Evolutionary conservation across 2,888 invertebrate genomes (phyloP).

Genomic region (Cantharis rustica): DNA sequence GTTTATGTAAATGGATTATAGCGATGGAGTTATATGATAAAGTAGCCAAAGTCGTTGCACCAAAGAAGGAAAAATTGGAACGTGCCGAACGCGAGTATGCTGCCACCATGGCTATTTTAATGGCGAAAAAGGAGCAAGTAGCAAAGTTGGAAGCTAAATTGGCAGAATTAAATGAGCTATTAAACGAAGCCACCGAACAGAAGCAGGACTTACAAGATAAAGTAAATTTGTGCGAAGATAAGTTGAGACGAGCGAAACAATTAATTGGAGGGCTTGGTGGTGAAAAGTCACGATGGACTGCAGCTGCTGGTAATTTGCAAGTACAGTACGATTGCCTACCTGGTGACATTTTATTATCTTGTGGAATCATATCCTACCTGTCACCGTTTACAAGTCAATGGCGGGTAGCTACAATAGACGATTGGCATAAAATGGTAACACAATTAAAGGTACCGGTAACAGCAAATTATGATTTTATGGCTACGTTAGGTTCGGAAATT

Average conservation of each 20-base stretch:
- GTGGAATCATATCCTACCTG: slow-evolving; percentile 87
- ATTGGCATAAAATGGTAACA: slow-evolving; percentile 72
- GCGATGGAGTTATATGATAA: slow-evolving; percentile 89
- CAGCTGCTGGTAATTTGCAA: slow-evolving; percentile 76
- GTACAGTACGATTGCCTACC: slow-evolving; percentile 78
- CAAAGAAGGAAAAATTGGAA: slow-evolving; percentile 81
- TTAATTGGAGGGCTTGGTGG: slow-evolving; percentile 86
- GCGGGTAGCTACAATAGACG: slow-evolving; percentile 62
- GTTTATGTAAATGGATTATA: slow-evolving; percentile 87
- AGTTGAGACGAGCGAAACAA: slow-evolving; percentile 86
- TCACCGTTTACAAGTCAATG: slow-evolving; percentile 80
- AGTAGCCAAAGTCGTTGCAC: slow-evolving; percentile 81
- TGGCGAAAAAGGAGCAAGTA: slow-evolving; percentile 81
- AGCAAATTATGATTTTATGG: slow-evolving; percentile 70
- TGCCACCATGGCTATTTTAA: slow-evolving; percentile 81
- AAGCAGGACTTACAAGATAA: slow-evolving; percentile 73
- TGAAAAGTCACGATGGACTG: slow-evolving; percentile 85
- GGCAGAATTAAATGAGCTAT: slow-evolving; percentile 69
- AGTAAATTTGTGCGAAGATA: slow-evolving; percentile 81
- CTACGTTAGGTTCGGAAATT: slow-evolving; percentile 81
- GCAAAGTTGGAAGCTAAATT: slow-evolving; percentile 77
- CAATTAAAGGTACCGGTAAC: slow-evolving; percentile 78
- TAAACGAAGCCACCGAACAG: slow-evolving; percentile 68
- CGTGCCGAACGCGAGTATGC: slow-evolving; percentile 82
- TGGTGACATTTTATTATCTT: slow-evolving; percentile 87